Evolutionary conservation across 2,888 invertebrate species (phyloP).

Genomic region (Acrobasis repandana): DNA sequence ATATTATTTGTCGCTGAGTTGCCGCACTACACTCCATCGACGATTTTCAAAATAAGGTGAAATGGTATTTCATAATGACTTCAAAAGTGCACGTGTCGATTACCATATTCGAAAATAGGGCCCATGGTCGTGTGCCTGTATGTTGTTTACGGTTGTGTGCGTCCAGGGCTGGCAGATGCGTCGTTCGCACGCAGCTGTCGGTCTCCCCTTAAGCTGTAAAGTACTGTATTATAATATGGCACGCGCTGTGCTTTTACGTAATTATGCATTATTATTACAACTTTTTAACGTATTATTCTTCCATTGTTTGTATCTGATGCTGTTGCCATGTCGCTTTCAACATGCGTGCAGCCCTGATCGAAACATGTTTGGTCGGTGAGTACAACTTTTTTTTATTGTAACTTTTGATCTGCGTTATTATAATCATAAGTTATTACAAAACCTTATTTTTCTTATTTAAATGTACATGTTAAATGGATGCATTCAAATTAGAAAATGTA

Average conservation of each 20-base stretch:
- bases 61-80: too few relatives aligned
- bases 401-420: too few relatives aligned
- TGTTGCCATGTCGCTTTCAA: conserved; percentile 47
- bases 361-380: conserved; percentile 10
- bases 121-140: conserved; percentile 1
- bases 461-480: background rate
- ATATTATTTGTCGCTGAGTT: too few relatives aligned
- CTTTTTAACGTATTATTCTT: conserved; percentile 61
- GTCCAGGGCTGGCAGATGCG: conserved; percentile 72
- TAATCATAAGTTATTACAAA: background rate
- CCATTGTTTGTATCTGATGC: conserved; percentile 61
- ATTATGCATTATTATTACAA: conserved; percentile 76
- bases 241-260: conserved; percentile 77
- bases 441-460: background rate
- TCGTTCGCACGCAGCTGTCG: conserved; percentile 72
- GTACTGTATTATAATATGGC: conserved; percentile 67
- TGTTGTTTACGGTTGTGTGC: conserved; percentile 44
- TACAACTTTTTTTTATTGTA: background rate
- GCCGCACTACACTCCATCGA: too few relatives aligned
- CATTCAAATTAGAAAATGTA: background rate
- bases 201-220: conserved; percentile 56
- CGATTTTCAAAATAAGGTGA: too few relatives aligned
- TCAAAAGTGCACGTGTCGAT: too few relatives aligned
- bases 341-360: conserved; percentile 1
- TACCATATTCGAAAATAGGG: too few relatives aligned